Evolutionary conservation across 2,888 invertebrate genomes (phyloP).

Genomic region (Lepidocyrtoides sp.): DNA sequence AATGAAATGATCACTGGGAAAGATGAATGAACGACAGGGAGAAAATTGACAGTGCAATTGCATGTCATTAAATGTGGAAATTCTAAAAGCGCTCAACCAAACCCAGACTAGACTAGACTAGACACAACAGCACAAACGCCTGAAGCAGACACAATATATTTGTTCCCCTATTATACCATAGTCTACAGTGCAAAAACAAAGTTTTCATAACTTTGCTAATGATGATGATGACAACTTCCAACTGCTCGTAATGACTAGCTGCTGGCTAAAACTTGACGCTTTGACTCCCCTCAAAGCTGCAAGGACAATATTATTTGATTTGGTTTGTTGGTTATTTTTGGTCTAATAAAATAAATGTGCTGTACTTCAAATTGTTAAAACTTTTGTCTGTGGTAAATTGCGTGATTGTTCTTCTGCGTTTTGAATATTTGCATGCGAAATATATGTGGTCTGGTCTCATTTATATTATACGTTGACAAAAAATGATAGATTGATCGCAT

Average conservation of each 20-base stretch:
- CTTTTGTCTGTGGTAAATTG: neutral
- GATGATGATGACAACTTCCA: slow-evolving; percentile 6
- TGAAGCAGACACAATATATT: too few species aligned
- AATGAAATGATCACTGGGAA: neutral
- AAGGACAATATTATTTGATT: neutral
- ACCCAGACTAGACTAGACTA: too few species aligned
- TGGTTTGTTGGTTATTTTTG: neutral
- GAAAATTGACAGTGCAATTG: neutral
- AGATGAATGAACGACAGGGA: neutral
- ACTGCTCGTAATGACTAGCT: neutral
- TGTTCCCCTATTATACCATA: too few species aligned
- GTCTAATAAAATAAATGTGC: too few species aligned
- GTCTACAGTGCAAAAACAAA: too few species aligned
- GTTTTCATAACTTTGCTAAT: neutral
- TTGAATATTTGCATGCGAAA: neutral
- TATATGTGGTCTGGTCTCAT: neutral
- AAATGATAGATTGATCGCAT: neutral
- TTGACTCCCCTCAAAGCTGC: neutral
- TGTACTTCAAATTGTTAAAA: neutral
- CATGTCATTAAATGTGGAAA: neutral
- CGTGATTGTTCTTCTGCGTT: slow-evolving; percentile 8
- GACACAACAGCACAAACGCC: neutral
- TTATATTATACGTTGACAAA: neutral
- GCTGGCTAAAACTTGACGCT: neutral
- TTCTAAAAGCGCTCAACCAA: neutral